Evolutionary conservation across 2,888 invertebrate species (phyloP).

Genomic region (Epirrita christyi): DNA sequence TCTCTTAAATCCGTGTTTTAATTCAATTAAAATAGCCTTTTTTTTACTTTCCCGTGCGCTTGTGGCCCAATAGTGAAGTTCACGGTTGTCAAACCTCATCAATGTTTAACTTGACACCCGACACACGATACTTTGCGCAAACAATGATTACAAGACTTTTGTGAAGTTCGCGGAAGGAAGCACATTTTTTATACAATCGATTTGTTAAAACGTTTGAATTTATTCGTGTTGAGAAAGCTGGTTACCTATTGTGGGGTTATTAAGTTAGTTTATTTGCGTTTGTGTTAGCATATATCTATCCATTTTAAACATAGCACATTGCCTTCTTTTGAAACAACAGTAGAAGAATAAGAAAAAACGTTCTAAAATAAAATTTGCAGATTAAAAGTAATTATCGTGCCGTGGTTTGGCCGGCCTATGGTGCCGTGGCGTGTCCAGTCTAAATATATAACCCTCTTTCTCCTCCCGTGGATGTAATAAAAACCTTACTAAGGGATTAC

Average conservation of each 20-base stretch:
- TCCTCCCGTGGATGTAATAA: no score
- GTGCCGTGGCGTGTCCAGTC: no score
- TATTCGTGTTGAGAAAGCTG: slow-evolving; percentile 12
- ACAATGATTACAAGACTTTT: slow-evolving; percentile 42
- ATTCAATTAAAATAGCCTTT: slow-evolving; percentile 23
- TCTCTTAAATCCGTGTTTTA: slow-evolving; percentile 6
- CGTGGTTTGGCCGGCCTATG: no score
- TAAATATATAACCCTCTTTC: no score
- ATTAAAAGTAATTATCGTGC: no score
- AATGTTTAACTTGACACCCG: slow-evolving; percentile 62
- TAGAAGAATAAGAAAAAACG: no score
- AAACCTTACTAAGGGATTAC: no score
- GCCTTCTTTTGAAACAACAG: no score
- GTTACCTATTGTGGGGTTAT: not conserved
- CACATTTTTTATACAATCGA: slow-evolving; percentile 47
- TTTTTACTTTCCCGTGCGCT: slow-evolving; percentile 44
- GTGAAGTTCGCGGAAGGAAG: slow-evolving; percentile 71
- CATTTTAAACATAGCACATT: no score
- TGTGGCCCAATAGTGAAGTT: slow-evolving; percentile 41
- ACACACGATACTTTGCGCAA: slow-evolving; percentile 68
- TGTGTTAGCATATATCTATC: not conserved
- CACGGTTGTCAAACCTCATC: slow-evolving; percentile 46
- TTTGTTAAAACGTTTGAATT: slow-evolving; percentile 35
- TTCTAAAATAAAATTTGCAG: no score
- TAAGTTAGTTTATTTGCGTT: not conserved